These are phyloP conservation scores for Ectemnius continuus DNA, from an alignment of 2,888 invertebrate genomes.

Conservation along the genomic window DNA sequence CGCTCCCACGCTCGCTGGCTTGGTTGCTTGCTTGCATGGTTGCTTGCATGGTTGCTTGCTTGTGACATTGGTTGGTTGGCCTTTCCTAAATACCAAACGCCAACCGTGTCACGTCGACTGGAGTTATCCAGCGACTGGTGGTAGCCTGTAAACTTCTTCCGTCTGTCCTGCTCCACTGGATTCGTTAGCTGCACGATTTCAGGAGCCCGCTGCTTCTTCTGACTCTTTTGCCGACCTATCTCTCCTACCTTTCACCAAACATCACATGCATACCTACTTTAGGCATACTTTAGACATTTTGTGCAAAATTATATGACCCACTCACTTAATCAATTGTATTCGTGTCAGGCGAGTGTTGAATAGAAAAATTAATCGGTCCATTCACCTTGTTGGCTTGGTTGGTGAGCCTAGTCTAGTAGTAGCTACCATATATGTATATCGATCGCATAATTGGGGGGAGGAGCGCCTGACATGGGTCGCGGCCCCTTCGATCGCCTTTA, in stretches of 20 bases:
- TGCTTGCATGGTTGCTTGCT: constrained; percentile 45
- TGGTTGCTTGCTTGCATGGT: no score
- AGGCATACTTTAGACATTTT: no score
- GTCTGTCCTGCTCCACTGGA: constrained; percentile 44
- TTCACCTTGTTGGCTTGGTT: neutral
- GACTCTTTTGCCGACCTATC: neutral
- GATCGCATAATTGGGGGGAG: neutral
- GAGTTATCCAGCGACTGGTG: constrained; percentile 60
- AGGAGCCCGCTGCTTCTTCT: constrained; percentile 15
- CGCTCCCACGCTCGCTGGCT: constrained; percentile 35
- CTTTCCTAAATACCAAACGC: constrained; percentile 78
- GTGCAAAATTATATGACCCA: no score
- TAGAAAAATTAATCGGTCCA: constrained; percentile 7
- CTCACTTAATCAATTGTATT: no score
- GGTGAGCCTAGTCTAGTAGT: no score
- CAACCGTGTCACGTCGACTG: constrained; percentile 73
- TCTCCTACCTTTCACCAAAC: neutral
- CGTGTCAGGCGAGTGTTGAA: no score
- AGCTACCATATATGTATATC: no score
- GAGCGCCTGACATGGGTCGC: constrained; percentile 61
- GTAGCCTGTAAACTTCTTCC: constrained; percentile 44
- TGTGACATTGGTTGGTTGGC: constrained; percentile 77
- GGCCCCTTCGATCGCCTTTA: constrained; percentile 50
- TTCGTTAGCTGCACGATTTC: constrained; percentile 39
- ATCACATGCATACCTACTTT: neutral